Percentiles rank a stretch among this genome's conserved stretches.
Conservation (phyloP, 2,113 vertebrate genomes). For the Marcusenius ussheri region DNA sequence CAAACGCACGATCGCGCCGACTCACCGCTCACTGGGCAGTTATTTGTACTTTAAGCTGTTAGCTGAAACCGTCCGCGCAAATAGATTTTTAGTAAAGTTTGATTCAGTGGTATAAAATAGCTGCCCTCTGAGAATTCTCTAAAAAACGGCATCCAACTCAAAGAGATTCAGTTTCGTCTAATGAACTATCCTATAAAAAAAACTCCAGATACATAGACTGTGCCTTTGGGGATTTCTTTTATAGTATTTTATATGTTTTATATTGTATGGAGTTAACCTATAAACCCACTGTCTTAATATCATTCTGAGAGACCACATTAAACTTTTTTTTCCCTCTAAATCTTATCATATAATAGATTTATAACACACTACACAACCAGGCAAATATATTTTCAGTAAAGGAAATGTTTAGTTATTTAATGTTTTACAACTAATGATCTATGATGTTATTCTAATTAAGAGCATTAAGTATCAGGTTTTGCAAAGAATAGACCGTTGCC, state of each 20-base stretch:
- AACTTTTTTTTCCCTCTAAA: neutral
- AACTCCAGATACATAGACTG: neutral
- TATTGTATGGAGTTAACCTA: neutral
- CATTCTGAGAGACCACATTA: neutral
- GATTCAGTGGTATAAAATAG: neutral
- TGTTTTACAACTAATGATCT: neutral
- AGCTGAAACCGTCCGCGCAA: neutral
- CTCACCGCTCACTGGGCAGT: neutral
- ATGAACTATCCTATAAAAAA: neutral
- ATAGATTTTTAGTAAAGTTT: neutral
- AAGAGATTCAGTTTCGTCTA: neutral
- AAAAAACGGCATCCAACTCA: neutral
- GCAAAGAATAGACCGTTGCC: neutral
- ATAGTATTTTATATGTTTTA: neutral
- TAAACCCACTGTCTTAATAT: neutral
- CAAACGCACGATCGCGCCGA: neutral
- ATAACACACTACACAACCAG: neutral
- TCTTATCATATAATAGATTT: neutral
- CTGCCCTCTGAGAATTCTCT: neutral
- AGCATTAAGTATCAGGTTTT: neutral
- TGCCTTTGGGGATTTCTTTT: neutral
- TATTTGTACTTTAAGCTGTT: neutral
- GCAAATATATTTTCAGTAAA: neutral
- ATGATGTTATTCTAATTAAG: neutral
- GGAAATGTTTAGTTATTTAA: neutral